phyloP scores from a whole-genome alignment of 2,888 invertebrate species.

The Zaprionus bogoriensis region DNA sequence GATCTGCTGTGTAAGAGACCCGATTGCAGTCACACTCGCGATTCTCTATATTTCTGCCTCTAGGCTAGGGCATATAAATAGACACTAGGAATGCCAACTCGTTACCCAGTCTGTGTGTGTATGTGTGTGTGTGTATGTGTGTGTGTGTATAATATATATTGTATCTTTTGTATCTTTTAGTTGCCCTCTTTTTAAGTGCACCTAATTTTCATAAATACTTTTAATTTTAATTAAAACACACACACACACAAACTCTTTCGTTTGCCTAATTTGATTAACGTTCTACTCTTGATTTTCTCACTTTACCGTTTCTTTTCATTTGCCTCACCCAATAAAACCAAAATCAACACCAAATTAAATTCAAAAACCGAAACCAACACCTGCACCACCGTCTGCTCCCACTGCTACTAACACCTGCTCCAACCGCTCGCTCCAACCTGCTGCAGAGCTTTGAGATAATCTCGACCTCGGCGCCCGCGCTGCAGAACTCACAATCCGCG shows the following conservation, averaged over 20 bases:
- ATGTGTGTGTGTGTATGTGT: constrained; percentile 2
- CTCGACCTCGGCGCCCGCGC: constrained; percentile 39
- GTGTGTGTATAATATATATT: background rate
- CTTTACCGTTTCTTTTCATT: constrained; percentile 66
- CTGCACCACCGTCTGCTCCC: constrained; percentile 43
- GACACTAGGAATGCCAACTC: background rate
- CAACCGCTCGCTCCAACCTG: constrained; percentile 9
- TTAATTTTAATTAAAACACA: background rate
- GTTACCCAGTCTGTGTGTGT: constrained; percentile 2
- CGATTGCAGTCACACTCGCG: background rate
- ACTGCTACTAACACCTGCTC: constrained; percentile 50
- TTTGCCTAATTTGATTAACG: constrained; percentile 39
- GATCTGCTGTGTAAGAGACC: background rate
- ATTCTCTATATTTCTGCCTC: background rate
- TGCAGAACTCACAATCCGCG: constrained; percentile 80
- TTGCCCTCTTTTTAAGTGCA: background rate
- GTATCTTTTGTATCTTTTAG: background rate
- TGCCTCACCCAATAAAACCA: constrained; percentile 45
- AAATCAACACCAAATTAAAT: constrained; percentile 39
- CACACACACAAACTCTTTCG: constrained; percentile 1
- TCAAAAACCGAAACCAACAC: background rate
- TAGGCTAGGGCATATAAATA: constrained; percentile 14
- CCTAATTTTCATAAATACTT: background rate
- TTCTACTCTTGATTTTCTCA: constrained; percentile 49
- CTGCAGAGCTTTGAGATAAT: constrained; percentile 24